Conservation (phyloP, 2,113 vertebrate genomes). For the Vulpes ferrilata region DNA sequence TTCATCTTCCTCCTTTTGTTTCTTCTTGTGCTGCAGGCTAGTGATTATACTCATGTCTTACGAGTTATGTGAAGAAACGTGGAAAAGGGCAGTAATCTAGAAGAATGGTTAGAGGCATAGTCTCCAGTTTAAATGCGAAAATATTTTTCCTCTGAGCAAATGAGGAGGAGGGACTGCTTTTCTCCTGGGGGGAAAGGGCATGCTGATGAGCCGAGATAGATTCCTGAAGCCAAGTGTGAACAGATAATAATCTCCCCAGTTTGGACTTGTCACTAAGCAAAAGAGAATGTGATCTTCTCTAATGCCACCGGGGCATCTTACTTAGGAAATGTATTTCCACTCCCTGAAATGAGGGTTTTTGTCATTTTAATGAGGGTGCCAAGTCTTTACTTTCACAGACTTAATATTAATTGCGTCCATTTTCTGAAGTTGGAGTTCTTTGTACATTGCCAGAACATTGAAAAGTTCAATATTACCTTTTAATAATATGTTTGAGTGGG, state of each 20-base stretch:
- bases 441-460: conserved; percentile 61
- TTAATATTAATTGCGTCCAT: conserved; percentile 73
- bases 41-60: conserved; percentile 15
- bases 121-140: conserved; percentile 62
- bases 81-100: conserved; percentile 55
- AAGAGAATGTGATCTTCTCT: conserved; percentile 53
- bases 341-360: conserved; percentile 69
- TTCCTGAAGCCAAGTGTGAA: neutral
- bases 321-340: conserved; percentile 55
- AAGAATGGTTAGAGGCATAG: conserved; percentile 33
- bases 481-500: conserved; percentile 71
- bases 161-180: neutral
- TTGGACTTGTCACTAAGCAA: conserved; percentile 50
- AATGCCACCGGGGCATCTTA: conserved; percentile 8
- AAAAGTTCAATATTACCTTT: conserved; percentile 76
- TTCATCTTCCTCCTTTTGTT: conserved; percentile 50
- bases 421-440: conserved; percentile 70
- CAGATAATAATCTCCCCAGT: conserved; percentile 63
- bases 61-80: neutral
- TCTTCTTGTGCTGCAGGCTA: conserved; percentile 18
- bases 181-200: neutral
- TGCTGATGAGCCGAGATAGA: neutral
- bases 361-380: conserved; percentile 76
- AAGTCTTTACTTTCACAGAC: conserved; percentile 66
- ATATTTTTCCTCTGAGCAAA: conserved; percentile 68